Evolutionary conservation across 2,888 invertebrate genomes (phyloP).

Genomic region (Lordiphosa fenestrarum): DNA sequence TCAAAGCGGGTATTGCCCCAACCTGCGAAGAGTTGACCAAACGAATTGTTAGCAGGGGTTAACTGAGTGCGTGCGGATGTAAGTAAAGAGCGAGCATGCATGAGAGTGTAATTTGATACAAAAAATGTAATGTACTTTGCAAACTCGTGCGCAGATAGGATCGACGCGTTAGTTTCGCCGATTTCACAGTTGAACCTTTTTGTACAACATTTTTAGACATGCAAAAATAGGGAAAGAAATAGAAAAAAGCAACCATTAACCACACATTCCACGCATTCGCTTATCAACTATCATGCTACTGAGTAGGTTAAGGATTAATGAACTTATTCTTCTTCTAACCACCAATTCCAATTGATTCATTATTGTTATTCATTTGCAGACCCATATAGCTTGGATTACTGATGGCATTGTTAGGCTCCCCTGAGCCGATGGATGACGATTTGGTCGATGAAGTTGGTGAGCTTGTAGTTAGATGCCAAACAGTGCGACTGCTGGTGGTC

Average conservation of each 20-base stretch:
- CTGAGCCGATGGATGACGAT: slow-evolving; percentile 55
- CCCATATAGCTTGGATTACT: slow-evolving; percentile 80
- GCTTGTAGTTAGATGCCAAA: slow-evolving; percentile 77
- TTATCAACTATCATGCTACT: slow-evolving; percentile 17
- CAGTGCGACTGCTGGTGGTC: slow-evolving; percentile 77
- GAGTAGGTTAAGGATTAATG: slow-evolving; percentile 24
- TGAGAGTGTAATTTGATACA: slow-evolving; percentile 27
- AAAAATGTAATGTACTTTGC: slow-evolving; percentile 69
- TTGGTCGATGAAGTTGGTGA: slow-evolving; percentile 67
- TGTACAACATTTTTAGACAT: slow-evolving; percentile 38
- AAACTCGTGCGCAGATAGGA: slow-evolving; percentile 78
- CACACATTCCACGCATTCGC: slow-evolving; percentile 32
- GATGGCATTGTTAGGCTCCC: slow-evolving; percentile 78
- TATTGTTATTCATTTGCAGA: slow-evolving; percentile 76
- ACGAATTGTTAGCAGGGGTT: background rate
- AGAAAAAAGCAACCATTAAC: slow-evolving; percentile 31
- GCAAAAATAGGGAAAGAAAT: slow-evolving; percentile 42
- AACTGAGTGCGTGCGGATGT: background rate
- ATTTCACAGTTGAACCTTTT: slow-evolving; percentile 61
- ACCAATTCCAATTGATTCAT: slow-evolving; percentile 73
- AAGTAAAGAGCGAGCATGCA: slow-evolving; percentile 44
- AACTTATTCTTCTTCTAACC: slow-evolving; percentile 65
- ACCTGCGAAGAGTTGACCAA: slow-evolving; percentile 56
- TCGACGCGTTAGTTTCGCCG: slow-evolving; percentile 74
- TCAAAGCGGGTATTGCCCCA: slow-evolving; percentile 80